These are phyloP conservation scores for Donacobius atricapilla DNA, from an alignment of 2,113 vertebrate genomes.

Conservation along the genomic window DNA sequence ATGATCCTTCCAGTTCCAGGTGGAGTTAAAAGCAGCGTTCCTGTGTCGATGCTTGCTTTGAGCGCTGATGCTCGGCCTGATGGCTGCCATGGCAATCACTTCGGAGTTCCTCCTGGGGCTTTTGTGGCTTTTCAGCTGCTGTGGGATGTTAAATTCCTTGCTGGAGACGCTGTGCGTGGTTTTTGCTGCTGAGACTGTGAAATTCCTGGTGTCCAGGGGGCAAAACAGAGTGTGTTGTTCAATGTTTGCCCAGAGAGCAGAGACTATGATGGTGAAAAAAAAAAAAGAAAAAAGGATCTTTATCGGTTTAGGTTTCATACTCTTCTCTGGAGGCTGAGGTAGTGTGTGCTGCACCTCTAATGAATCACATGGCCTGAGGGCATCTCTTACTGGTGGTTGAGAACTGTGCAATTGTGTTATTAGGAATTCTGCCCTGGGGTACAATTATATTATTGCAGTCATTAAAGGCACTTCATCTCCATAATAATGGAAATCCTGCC, in stretches of 20 bases:
- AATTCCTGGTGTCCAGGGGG: background rate
- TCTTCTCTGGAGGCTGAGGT: conserved; percentile 51
- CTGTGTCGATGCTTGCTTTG: background rate
- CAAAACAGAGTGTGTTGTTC: conserved; percentile 3
- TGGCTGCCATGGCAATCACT: background rate
- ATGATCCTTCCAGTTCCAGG: background rate
- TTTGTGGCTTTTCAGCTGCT: background rate
- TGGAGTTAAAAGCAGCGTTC: background rate
- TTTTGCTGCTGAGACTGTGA: background rate
- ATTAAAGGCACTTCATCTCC: conserved; percentile 77
- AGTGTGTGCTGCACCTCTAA: conserved; percentile 50
- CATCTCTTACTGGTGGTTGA: conserved; percentile 44
- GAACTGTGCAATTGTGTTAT: conserved; percentile 57
- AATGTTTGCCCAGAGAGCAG: conserved; percentile 31
- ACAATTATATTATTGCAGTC: conserved; percentile 73
- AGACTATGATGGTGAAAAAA: background rate
- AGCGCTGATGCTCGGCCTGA: background rate
- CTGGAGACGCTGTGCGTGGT: background rate
- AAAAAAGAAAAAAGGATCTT: background rate
- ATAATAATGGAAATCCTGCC: conserved; percentile 78
- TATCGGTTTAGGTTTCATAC: conserved; percentile 26
- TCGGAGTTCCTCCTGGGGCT: background rate
- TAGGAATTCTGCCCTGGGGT: conserved; percentile 73
- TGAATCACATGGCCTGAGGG: conserved; percentile 62
- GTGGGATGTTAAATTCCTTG: background rate